Conservation (phyloP, 2,888 invertebrate species). For the Macroteleia sp. region DNA sequence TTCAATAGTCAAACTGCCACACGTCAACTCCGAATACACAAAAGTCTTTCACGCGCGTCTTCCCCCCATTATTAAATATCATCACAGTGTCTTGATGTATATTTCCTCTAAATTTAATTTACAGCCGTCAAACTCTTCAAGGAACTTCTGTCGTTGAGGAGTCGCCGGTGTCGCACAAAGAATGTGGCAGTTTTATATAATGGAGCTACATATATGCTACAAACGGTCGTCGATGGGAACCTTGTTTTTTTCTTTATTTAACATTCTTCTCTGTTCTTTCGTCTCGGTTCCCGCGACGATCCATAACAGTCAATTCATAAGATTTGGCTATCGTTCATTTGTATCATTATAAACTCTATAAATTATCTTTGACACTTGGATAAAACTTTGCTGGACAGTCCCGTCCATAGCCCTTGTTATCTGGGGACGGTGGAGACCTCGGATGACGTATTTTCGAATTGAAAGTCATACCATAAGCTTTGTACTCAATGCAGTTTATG, state of each 20-base stretch:
- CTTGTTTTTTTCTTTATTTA: background rate
- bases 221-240: constrained; percentile 68
- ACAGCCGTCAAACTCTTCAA: constrained; percentile 63
- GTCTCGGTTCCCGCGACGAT: constrained; percentile 42
- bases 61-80: constrained; percentile 67
- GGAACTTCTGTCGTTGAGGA: constrained; percentile 28
- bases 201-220: constrained; percentile 68
- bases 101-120: constrained; percentile 70
- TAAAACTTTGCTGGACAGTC: constrained; percentile 69
- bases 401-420: constrained; percentile 76
- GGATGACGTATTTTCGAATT: constrained; percentile 40
- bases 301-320: constrained; percentile 69
- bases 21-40: constrained; percentile 22
- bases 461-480: constrained; percentile 36
- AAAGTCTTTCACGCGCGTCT: constrained; percentile 3
- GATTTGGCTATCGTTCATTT: constrained; percentile 71
- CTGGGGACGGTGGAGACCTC: constrained; percentile 66
- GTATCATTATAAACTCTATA: constrained; percentile 72
- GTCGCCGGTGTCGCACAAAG: constrained; percentile 59
- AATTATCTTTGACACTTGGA: constrained; percentile 66
- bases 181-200: constrained; percentile 71
- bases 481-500: constrained; percentile 23
- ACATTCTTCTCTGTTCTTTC: too few species aligned
- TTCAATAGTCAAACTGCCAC: constrained; percentile 59
- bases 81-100: constrained; percentile 80